Evolutionary conservation across 1,140 invertebrate species (phyloP).

Genomic region (Drosophila pectinifera): DNA sequence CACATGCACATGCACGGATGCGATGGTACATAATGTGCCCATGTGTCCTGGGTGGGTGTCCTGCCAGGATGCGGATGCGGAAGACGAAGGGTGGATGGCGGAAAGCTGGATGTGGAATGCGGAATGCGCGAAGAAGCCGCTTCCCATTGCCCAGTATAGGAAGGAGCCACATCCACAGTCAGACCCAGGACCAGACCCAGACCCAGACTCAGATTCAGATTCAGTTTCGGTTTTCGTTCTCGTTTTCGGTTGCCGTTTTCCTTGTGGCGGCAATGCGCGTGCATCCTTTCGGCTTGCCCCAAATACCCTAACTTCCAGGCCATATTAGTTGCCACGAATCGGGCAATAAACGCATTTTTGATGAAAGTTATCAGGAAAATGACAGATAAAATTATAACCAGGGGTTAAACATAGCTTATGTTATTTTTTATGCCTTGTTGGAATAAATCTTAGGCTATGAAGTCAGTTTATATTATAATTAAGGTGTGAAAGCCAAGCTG

Average conservation of each 20-base stretch:
- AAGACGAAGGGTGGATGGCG: too few species aligned
- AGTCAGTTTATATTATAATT: too few species aligned
- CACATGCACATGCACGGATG: conserved; percentile 20
- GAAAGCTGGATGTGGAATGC: background rate
- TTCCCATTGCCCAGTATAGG: conserved; percentile 22
- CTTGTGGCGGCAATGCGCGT: conserved; percentile 51
- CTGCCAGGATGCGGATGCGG: conserved; percentile 12
- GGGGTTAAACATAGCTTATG: too few species aligned
- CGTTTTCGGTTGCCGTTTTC: conserved; percentile 43
- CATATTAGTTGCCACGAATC: background rate
- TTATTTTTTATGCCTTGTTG: too few species aligned
- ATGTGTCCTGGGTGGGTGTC: conserved; percentile 32
- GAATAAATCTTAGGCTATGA: too few species aligned
- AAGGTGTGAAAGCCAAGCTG: too few species aligned
- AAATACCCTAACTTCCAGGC: conserved; percentile 27
- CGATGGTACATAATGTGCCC: conserved; percentile 24
- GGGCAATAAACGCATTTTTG: too few species aligned
- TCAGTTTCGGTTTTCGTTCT: conserved; percentile 26
- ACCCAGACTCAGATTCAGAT: conserved; percentile 26
- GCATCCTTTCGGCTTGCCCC: conserved; percentile 43
- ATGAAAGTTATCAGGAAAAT: too few species aligned
- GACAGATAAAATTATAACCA: too few species aligned
- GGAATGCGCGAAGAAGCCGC: background rate
- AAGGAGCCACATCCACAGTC: conserved; percentile 4
- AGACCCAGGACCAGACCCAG: conserved; percentile 3